Percentiles rank a stretch among this genome's conserved stretches.
Evolutionary conservation across 92 coral and sea anemone genomes (phyloP).

Genomic region (Actinostola sp.): DNA sequence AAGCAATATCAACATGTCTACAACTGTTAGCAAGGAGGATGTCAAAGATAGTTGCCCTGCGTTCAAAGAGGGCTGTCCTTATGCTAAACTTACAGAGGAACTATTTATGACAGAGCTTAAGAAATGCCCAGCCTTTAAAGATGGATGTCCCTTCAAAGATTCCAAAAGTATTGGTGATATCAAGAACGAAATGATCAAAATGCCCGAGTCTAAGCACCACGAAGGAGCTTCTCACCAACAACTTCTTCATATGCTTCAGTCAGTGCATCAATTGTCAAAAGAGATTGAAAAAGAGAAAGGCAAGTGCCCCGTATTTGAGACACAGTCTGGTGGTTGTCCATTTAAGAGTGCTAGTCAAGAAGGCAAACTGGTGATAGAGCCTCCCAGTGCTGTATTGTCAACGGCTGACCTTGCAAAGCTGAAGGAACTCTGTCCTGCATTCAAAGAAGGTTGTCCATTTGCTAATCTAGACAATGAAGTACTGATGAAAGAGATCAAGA

Average conservation of each 20-base stretch:
- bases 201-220: constrained; percentile 76
- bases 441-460: constrained; percentile 93
- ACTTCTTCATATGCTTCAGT: constrained; percentile 57
- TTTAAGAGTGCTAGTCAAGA: constrained; percentile 77
- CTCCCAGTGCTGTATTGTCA: constrained; percentile 64
- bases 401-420: constrained; percentile 67
- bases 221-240: constrained; percentile 71
- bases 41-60: constrained; percentile 91
- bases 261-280: constrained; percentile 66
- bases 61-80: constrained; percentile 93
- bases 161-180: constrained; percentile 69
- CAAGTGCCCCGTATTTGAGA: constrained; percentile 78
- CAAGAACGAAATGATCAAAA: constrained; percentile 61
- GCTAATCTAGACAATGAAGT: constrained; percentile 71
- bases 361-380: constrained; percentile 72
- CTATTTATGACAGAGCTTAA: constrained; percentile 64
- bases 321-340: constrained; percentile 73
- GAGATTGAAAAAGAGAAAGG: constrained; percentile 67
- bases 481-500: constrained; percentile 73
- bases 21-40: constrained; percentile 35
- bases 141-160: constrained; percentile 85
- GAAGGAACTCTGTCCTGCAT: constrained; percentile 91
- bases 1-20: constrained; percentile 5
- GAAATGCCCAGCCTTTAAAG: constrained; percentile 82
- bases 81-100: constrained; percentile 66